Base-by-base conservation (phyloP, 2,888 invertebrate genomes). In the Crioceris asparagi region DNA sequence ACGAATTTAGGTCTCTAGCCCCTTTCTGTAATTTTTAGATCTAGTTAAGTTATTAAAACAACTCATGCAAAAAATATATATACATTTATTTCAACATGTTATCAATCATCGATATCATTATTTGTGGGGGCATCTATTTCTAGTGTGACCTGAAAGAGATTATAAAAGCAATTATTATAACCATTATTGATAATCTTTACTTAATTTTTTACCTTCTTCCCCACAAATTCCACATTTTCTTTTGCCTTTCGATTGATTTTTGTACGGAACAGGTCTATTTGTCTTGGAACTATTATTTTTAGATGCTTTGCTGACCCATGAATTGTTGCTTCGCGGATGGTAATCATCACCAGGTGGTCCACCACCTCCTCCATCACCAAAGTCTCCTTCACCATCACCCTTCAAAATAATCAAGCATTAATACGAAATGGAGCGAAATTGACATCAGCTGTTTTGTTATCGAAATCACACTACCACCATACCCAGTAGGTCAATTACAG, bases 141-240 rank as follows among this genome's bases (percentile, higher is more conserved):
- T 66, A 0, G 67, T 74, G 52, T 79, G 79, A 8, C 79, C 60
- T 58, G 36, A 42, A 54, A 54, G 39, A 39, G 40, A 8, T 27
- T n/a, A 29, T 29, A 7, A 29, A 6, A 11, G 14, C 29, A 29
- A 8, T 11, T 40, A 14, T 6, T 11, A 11, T 21, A 7, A 10
- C 10, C 21, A 21, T 7, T 7, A 21, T 7, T 10, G 21, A 10
- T 21, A 6, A 21, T 7, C 10, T 21, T 6, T 21, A 21, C 10
- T 6, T 7, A 21, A 21, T 7, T 14, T 16, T 17, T 36, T 57
- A 74, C 75, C 90, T 66, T 80, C 79, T 52, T 77, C 70, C 6
- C 79, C 74, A 59, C 90, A 90, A 32, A 73, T 53, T 1, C 83
- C 74, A 59, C 87, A 88, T 55, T 74, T 79, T 39, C 83, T 68